Evolutionary conservation across 1,140 invertebrate species (phyloP), one percentile per base, ranked within the genome.

Genomic region (Oryzaephilus surinamensis): DNA sequence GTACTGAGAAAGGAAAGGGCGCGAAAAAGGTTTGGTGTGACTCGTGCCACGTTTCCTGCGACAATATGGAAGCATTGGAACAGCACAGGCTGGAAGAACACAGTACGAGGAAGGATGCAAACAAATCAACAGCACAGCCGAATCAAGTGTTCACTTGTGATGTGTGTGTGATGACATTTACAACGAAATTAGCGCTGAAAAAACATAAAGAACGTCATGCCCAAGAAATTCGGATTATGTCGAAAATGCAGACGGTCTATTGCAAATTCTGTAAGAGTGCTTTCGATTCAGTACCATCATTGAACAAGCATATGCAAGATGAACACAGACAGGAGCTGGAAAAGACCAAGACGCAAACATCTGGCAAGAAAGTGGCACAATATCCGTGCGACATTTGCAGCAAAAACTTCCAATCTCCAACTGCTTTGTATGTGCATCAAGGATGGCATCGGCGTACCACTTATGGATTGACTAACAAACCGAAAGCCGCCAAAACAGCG

Each of bases 361-460:
- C 31, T 11, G 18, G n/a, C 11, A 19, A 41, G 4, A 43, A 38
- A 18, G 8, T 16, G 7, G 39, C 41, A 7, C 24, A 39, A 2
- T 48, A 41, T 30, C 27, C 27, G 14, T 59, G 57, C 23, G 32
- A 41, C 6, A 28, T 56, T 7, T 59, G 57, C 21, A 42, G 41
- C 5, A 59, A 59, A 29, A 28, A 17, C 2, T 59, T 59, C 35
- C 36, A 39, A 16, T 46, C 47, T 6, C 17, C 41, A 1, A 28
- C 38, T 1, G 57, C 57, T 2, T 29, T 60, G 17, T 48, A 43
- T n/a, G 47, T 52, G 1, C 57, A 60, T 32, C 36, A 42, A 19
- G 57, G 57, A 4, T 60, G 57, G 57, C 57, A 60, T 28, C 57
- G 58, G 32, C 41, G 57, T n/a, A n/a, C n/a, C n/a, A n/a, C n/a